phyloP scores from a whole-genome alignment of 2,888 invertebrate species.

The Gymnocheta viridis region DNA sequence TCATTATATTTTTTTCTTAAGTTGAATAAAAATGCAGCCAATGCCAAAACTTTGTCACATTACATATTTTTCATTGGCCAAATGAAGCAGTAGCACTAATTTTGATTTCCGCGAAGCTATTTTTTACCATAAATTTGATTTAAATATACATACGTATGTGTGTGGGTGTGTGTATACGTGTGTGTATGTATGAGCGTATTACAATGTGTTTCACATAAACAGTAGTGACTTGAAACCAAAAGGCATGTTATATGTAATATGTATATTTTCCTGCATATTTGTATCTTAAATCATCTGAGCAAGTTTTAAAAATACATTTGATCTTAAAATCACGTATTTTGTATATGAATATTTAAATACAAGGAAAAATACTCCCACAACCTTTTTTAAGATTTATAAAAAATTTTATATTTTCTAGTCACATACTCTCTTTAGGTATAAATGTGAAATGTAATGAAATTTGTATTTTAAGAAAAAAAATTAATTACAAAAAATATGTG shows the following conservation, averaged over 20 bases:
- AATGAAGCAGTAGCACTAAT: constrained; percentile 39
- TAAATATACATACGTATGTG: background rate
- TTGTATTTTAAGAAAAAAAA: background rate
- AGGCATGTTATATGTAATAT: background rate
- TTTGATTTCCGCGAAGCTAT: no score
- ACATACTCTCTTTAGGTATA: constrained; percentile 11
- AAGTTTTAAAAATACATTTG: background rate
- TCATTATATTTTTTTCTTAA: constrained; percentile 6
- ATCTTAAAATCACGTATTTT: constrained; percentile 55
- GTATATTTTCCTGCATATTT: background rate
- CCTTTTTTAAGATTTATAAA: background rate
- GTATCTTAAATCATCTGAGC: background rate
- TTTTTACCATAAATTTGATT: background rate
- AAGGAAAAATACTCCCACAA: background rate
- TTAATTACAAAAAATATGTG: background rate
- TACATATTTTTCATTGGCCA: constrained; percentile 32
- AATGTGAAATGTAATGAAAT: background rate
- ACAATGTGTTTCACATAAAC: background rate
- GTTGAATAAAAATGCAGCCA: constrained; percentile 52
- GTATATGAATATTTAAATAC: constrained; percentile 38
- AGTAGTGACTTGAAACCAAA: background rate
- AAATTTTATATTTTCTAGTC: constrained; percentile 1
- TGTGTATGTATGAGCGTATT: background rate
- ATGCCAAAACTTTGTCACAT: constrained; percentile 57
- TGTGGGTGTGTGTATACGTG: no score